Base-by-base conservation (phyloP, 2,113 vertebrate species). In the Aptenodytes patagonicus region DNA sequence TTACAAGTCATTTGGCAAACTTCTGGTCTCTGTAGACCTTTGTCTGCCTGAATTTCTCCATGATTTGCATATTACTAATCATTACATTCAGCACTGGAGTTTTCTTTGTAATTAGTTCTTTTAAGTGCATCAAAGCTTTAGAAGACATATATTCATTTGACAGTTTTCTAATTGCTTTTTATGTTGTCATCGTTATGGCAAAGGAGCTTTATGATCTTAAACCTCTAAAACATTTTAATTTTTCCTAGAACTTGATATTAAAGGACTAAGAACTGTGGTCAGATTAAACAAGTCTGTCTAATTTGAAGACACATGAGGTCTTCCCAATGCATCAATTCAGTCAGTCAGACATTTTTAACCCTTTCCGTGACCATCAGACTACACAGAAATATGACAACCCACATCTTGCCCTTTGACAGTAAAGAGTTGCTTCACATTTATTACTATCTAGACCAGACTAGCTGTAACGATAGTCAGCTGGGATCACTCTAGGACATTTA, bases 91-190 rank as follows among this genome's bases (percentile, higher is more conserved):
- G 88, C 79, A 87, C 1, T 3, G 31, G 89, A 93, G 24, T 85
- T 93, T 93, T 89, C 86, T 89, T 91, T 79, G 87, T 93, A 97
- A 97, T 95, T 96, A 96, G 65, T 60, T 95, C 93, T 88, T 97
- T 95, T 87, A 97, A 96, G 86, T 89, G 93, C 71, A 86, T 78
- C 83, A 93, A 81, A 96, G 93, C 75, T 96, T 93, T 71, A 94
- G 76, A 64, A 93, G 90, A 96, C 76, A 70, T 76, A 96, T 44
- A 96, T 89, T 95, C 46, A 84, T 94, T 89, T 96, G 96, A 97
- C 96, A 97, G 90, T 91, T 95, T 85, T 79, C 90, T 97, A 97
- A 97, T 96, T 96, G 81, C 83, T 96, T 97, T 97, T 94, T 93
- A 92, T 91, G 75, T 95, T 96, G 93, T 96, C 95, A 93, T 91